Evolutionary conservation across 2,113 vertebrate genomes (phyloP), one percentile per base, ranked within the genome.

Genomic region (Danionella cerebrum): DNA sequence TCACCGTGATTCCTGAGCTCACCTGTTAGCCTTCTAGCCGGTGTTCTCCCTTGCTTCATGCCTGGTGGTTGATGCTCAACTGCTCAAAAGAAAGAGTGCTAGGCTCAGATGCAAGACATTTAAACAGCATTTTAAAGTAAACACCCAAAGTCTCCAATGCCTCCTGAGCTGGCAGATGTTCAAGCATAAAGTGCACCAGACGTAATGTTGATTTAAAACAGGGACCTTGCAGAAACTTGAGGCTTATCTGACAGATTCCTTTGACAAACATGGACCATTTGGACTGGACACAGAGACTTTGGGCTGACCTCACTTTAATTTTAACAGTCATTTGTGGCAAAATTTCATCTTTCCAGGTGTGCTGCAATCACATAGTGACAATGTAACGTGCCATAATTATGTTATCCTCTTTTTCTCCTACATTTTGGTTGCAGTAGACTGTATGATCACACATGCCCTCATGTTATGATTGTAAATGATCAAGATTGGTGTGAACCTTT

Each of bases 41-140:
- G n/a, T n/a, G n/a, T n/a, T n/a, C n/a, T n/a, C n/a, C n/a, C n/a
- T n/a, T n/a, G n/a, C n/a, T n/a, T n/a, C n/a, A n/a, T n/a, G n/a
- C n/a, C n/a, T n/a, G n/a, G n/a, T n/a, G n/a, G n/a, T n/a, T n/a
- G n/a, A n/a, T n/a, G n/a, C n/a, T n/a, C n/a, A n/a, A n/a, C n/a
- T n/a, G n/a, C n/a, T n/a, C n/a, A n/a, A n/a, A n/a, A n/a, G n/a
- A n/a, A n/a, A n/a, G n/a, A n/a, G n/a, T n/a, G n/a, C n/a, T 68
- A 90, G 90, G 90, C 90, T n/a, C 90, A 91, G 78, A 91, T 92
- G 90, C 90, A 92, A 92, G 77, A 92, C 90, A 3, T 92, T 90
- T 76, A 90, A 91, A 77, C 90, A 92, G 72, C 90, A 92, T 78
- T 92, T 91, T 85, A 92, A 74, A 92, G 89, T 77, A 92, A 91